These are phyloP conservation scores for Dryadula phaetusa DNA, from an alignment of 2,888 invertebrate genomes.

Conservation along the genomic window DNA sequence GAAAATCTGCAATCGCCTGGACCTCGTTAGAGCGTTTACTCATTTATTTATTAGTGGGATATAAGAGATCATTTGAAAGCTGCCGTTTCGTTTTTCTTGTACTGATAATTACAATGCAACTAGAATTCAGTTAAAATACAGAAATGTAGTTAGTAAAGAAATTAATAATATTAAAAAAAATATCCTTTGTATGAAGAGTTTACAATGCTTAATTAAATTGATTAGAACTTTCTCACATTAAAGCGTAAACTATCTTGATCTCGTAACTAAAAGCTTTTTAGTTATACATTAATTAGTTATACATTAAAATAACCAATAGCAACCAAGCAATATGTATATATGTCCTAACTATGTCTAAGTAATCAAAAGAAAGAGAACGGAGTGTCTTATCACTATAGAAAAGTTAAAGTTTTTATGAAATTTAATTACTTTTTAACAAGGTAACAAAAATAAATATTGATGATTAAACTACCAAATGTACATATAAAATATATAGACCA, in stretches of 20 bases:
- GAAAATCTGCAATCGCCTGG: not conserved
- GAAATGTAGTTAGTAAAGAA: too few species aligned
- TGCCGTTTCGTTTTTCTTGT: not conserved
- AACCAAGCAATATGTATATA: too few species aligned
- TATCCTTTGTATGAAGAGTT: too few species aligned
- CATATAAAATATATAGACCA: not conserved
- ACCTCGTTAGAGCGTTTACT: not conserved
- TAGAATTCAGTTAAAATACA: too few species aligned
- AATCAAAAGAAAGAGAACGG: not conserved
- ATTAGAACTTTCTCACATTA: too few species aligned
- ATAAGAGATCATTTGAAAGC: not conserved
- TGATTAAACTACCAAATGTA: constrained; percentile 6
- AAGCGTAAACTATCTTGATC: too few species aligned
- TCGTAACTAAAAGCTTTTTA: too few species aligned
- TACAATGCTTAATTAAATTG: too few species aligned
- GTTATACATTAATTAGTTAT: too few species aligned
- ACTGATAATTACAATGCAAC: not conserved
- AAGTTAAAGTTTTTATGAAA: not conserved
- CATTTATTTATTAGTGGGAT: not conserved
- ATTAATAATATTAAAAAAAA: too few species aligned
- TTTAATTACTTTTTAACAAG: not conserved
- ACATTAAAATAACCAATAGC: too few species aligned
- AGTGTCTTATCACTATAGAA: not conserved
- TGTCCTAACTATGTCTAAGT: not conserved
- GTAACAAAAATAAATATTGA: constrained; percentile 18